Conservation (phyloP, 2,797 vertebrate genomes). For the Trematomus bernacchii region DNA sequence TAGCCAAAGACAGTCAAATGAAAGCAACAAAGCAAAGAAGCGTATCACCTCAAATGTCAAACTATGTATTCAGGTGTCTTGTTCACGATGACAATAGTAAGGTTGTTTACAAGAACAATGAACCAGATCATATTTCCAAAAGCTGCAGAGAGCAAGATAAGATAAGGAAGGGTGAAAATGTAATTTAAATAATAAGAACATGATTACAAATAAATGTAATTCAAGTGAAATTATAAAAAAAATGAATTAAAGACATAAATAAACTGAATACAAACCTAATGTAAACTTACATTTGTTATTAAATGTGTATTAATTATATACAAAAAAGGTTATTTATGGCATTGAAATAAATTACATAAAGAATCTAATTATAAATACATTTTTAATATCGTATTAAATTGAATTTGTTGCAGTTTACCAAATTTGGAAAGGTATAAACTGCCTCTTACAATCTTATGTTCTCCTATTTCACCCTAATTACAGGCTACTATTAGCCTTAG, state of each 20-base stretch:
- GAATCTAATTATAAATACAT: not conserved
- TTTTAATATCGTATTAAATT: not conserved
- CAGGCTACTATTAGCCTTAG: not conserved
- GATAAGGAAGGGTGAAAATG: not conserved
- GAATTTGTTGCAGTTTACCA: not conserved
- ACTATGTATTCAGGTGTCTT: not conserved
- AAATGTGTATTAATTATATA: not conserved
- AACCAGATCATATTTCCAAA: constrained; percentile 4
- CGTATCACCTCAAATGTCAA: not conserved
- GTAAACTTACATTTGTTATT: not conserved
- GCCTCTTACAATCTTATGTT: not conserved
- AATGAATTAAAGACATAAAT: not conserved
- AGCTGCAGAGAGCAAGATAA: not conserved
- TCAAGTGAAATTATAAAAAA: not conserved
- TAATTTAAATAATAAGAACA: not conserved
- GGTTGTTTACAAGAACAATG: not conserved
- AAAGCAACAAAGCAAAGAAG: constrained; percentile 2
- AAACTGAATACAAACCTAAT: not conserved
- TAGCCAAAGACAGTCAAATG: constrained; percentile 24
- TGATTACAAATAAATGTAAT: not conserved
- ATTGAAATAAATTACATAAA: not conserved
- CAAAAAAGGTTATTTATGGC: not conserved
- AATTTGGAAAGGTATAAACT: not conserved
- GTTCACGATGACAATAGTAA: not conserved
- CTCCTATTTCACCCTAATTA: not conserved